Evolutionary conservation across 2,888 invertebrate genomes (phyloP), one percentile per base, ranked within the genome.

Genomic region (Dromius quadrimaculatus): DNA sequence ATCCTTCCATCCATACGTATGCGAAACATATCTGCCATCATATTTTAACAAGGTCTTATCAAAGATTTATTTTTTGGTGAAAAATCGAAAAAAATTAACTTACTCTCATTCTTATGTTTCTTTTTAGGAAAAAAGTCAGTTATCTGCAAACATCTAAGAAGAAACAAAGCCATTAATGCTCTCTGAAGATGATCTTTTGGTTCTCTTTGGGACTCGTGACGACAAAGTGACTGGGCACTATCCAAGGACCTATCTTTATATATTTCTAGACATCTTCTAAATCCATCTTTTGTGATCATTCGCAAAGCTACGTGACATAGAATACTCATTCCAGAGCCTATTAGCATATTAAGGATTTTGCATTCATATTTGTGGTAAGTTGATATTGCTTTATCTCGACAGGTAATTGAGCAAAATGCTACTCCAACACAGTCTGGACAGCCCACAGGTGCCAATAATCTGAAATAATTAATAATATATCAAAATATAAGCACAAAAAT

Each of bases 291-390:
- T 0, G 93, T 92, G n/a, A 93, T 85, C 82, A 93, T 89, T 59
- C 93, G 84, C 22, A 94, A 79, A 0, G 93, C 91, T 45, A 93
- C 86, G 77, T 89, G 88, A 73, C 91, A 91, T 1, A 94, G 83
- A 57, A 93, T 86, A 64, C 93, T 93, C 91, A 94, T 93, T 0
- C 94, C 83, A 2, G 83, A 82, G 85, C 93, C 94, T 73, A 92
- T 89, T 61, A 93, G 85, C 4, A 94, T 83, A 74, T 91, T 91
- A 76, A 91, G 82, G 76, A 88, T 90, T 75, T 87, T 87, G 77
- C 94, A 94, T 81, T 94, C 94, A 77, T 87, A 89, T 28, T 84
- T 83, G 79, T 94, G 94, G 78, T 93, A 94, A 0, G 87, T 85
- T 1, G 84, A 79, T 0, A 88, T 76, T 0, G 92, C 92, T 1